Evolutionary conservation across 2,113 vertebrate genomes (phyloP).

Genomic region (Rhabdomys dilectus): DNA sequence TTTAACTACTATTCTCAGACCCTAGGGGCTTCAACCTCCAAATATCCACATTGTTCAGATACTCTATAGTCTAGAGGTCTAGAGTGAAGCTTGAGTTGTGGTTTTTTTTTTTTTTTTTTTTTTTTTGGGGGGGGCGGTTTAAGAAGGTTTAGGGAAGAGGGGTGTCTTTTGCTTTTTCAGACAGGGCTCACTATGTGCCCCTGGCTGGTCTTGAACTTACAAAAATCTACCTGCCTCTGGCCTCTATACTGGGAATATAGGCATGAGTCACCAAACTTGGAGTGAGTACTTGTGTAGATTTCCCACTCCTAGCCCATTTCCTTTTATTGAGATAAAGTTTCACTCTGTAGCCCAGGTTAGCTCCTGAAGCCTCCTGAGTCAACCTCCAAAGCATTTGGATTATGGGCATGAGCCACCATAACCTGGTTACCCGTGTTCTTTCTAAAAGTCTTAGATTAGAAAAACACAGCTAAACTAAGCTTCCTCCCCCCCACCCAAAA

Average conservation of each 20-base stretch:
- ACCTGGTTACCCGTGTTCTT: background rate
- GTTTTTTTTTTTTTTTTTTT: background rate
- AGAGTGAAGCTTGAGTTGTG: background rate
- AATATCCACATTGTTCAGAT: background rate
- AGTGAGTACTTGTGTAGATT: background rate
- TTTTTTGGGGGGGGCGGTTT: background rate
- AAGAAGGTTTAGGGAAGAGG: too few species aligned
- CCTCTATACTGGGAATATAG: background rate
- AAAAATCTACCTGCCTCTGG: background rate
- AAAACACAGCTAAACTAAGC: constrained; percentile 33
- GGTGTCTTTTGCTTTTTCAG: too few species aligned
- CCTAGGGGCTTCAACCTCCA: background rate
- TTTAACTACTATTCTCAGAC: background rate
- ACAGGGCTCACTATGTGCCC: background rate
- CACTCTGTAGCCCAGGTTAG: background rate
- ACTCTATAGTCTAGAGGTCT: background rate
- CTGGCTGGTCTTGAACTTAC: background rate
- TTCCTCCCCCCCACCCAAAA: background rate
- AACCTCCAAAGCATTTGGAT: background rate
- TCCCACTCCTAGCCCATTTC: background rate
- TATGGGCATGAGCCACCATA: background rate
- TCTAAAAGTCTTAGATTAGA: background rate
- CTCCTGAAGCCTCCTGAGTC: background rate
- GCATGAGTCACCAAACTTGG: background rate
- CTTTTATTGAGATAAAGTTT: background rate